Percentiles rank a stretch among this genome's conserved stretches.
Conservation (phyloP, 2,797 vertebrate genomes). For the Oreochromis grahami region DNA sequence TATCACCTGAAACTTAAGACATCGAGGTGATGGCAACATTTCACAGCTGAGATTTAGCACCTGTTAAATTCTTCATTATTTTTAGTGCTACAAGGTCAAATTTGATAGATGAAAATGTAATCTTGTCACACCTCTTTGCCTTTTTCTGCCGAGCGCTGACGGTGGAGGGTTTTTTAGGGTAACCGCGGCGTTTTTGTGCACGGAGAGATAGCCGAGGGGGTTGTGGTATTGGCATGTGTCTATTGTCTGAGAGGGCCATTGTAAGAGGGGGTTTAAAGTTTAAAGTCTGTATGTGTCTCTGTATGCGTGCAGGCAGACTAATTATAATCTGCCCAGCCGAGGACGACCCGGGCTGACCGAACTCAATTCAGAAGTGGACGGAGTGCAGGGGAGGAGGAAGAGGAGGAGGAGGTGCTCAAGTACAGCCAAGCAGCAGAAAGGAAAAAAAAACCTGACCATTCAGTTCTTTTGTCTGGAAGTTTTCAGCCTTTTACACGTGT, state of each 20-base stretch:
- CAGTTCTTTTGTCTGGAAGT: background rate
- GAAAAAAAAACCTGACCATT: background rate
- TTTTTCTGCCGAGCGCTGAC: slow-evolving; percentile 37
- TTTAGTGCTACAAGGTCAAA: slow-evolving; percentile 32
- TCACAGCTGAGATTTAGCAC: slow-evolving; percentile 32
- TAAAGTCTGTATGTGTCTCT: slow-evolving; percentile 54
- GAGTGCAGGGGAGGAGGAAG: slow-evolving; percentile 8
- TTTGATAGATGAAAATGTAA: slow-evolving; percentile 23
- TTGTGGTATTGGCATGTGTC: slow-evolving; percentile 73
- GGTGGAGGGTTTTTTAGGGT: background rate
- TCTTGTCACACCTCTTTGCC: slow-evolving; percentile 15
- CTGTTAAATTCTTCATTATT: slow-evolving; percentile 24
- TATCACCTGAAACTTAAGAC: slow-evolving; percentile 24
- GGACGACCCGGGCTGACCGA: slow-evolving; percentile 53
- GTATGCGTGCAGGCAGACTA: slow-evolving; percentile 53
- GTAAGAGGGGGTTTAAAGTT: slow-evolving; percentile 59
- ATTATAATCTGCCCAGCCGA: slow-evolving; percentile 68
- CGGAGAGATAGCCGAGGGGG: slow-evolving; percentile 32
- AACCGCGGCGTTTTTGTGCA: slow-evolving; percentile 9
- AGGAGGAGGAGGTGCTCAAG: background rate
- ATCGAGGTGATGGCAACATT: background rate
- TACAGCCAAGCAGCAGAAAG: slow-evolving; percentile 33
- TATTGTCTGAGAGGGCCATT: slow-evolving; percentile 65
- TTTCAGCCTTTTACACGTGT: background rate
- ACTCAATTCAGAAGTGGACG: slow-evolving; percentile 50